phyloP scores from a whole-genome alignment of 1,140 invertebrate genomes.

The Eupristina koningsbergeri region DNA sequence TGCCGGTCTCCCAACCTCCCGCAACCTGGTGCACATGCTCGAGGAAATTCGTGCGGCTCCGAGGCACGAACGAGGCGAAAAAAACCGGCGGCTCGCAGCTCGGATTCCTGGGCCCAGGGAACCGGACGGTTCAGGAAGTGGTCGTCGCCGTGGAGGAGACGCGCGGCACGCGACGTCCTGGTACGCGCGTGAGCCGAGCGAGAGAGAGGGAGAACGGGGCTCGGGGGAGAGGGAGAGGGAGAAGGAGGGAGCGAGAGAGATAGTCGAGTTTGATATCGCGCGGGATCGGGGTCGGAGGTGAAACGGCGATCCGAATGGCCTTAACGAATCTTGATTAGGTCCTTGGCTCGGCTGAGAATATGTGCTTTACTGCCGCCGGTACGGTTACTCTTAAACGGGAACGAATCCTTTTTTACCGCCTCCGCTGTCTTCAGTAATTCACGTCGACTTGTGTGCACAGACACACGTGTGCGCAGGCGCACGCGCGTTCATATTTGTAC shows the following conservation, averaged over 20 bases:
- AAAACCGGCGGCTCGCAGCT: not conserved
- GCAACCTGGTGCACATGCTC: not conserved
- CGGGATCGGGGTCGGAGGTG: conserved; percentile 29
- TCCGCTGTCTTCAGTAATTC: conserved; percentile 13
- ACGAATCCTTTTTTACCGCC: conserved; percentile 1
- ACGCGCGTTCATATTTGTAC: not conserved
- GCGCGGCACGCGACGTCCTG: conserved; percentile 21
- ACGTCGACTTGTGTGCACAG: not conserved
- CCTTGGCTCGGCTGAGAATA: not conserved
- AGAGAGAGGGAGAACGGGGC: too few relatives aligned
- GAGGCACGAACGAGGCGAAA: not conserved
- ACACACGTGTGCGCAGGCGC: not conserved
- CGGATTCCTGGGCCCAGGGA: not conserved
- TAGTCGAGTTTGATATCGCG: conserved; percentile 22
- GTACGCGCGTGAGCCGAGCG: too few relatives aligned
- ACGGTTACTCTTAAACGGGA: conserved; percentile 28
- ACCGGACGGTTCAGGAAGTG: conserved; percentile 15
- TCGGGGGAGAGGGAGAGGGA: too few relatives aligned
- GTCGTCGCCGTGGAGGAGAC: not conserved
- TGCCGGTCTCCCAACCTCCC: too few relatives aligned
- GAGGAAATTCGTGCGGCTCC: not conserved
- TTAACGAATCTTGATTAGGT: conserved; percentile 43
- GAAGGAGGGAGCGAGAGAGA: too few relatives aligned
- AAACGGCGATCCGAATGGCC: conserved; percentile 10
- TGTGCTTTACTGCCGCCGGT: not conserved